phyloP scores from a whole-genome alignment of 2,113 vertebrate genomes.

The Tamias sibiricus region DNA sequence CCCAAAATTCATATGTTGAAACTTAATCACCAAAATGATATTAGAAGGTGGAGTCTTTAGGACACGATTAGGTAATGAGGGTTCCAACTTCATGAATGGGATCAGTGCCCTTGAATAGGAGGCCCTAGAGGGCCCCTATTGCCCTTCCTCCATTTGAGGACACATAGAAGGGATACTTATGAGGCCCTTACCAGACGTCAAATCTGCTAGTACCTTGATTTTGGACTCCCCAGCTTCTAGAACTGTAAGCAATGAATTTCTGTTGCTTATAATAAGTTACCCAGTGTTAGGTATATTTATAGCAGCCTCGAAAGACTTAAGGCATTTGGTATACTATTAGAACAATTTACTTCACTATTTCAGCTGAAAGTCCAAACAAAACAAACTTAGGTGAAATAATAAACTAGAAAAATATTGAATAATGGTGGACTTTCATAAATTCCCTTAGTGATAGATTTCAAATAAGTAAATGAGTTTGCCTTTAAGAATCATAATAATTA shows the following conservation, averaged over 20 bases:
- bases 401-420: slow-evolving; percentile 29
- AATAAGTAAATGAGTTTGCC: slow-evolving; percentile 20
- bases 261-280: slow-evolving; percentile 43
- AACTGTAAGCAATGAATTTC: neutral
- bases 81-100: neutral
- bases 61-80: neutral
- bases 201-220: neutral
- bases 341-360: slow-evolving; percentile 51
- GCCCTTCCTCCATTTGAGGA: neutral
- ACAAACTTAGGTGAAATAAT: slow-evolving; percentile 39
- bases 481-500: slow-evolving; percentile 61
- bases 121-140: neutral
- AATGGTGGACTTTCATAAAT: neutral
- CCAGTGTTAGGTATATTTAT: neutral
- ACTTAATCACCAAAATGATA: neutral
- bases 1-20: neutral
- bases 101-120: neutral
- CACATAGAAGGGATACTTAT: neutral
- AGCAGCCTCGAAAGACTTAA: neutral
- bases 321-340: neutral
- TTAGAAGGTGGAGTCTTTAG: neutral
- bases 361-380: slow-evolving; percentile 19
- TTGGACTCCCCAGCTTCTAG: neutral
- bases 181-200: neutral
- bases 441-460: slow-evolving; percentile 39